Conservation (phyloP, 2,113 vertebrate species). For the Sclerurus mexicanus region DNA sequence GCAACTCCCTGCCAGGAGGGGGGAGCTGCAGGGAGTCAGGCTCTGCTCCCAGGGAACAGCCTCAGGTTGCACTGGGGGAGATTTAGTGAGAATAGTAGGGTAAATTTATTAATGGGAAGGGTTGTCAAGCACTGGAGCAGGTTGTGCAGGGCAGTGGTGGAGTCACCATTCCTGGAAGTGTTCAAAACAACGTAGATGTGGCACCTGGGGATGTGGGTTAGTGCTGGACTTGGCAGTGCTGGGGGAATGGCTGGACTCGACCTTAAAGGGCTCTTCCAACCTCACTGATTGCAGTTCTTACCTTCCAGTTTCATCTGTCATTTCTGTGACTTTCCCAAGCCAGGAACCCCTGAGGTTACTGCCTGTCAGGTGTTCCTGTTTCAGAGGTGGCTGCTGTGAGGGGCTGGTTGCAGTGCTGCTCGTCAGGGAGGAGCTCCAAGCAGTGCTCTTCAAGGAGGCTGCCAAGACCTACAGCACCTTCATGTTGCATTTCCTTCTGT, state of each 20-base stretch:
- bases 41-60: not conserved
- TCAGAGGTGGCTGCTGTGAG: not conserved
- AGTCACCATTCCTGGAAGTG: not conserved
- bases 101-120: not conserved
- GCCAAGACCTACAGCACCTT: not conserved
- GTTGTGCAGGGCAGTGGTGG: not conserved
- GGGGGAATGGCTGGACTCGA: not conserved
- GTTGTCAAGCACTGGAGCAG: not conserved
- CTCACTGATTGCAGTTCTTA: not conserved
- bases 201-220: not conserved
- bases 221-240: not conserved
- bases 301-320: not conserved
- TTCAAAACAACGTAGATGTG: not conserved
- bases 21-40: not conserved
- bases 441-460: not conserved
- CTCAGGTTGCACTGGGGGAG: fast-evolving
- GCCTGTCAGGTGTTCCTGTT: not conserved
- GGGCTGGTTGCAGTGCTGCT: not conserved
- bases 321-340: not conserved
- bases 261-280: not conserved
- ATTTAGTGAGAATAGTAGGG: not conserved
- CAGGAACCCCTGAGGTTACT: not conserved
- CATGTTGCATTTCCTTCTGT: not conserved
- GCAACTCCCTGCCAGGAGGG: not conserved
- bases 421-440: not conserved